Evolutionary conservation across 2,888 invertebrate species (phyloP).

Genomic region (Dynastes hyllus): DNA sequence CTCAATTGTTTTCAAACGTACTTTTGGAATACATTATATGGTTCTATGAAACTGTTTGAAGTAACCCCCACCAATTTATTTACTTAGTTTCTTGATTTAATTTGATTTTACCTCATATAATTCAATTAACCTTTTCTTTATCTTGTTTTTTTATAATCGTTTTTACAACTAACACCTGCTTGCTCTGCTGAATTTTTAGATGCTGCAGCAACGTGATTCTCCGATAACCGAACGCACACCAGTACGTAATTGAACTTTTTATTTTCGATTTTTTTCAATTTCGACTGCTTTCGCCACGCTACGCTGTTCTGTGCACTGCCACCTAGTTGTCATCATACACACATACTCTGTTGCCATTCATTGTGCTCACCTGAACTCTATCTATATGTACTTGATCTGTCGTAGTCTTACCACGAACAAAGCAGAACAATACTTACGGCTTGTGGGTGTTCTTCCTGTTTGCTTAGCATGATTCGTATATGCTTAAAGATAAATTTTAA

Average conservation of each 20-base stretch:
- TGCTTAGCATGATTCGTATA: constrained; percentile 7
- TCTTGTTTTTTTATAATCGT: constrained; percentile 34
- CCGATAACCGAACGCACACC: constrained; percentile 70
- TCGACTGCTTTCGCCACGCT: constrained; percentile 47
- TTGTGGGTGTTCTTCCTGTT: constrained; percentile 13
- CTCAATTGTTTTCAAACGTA: no score
- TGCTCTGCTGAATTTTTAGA: constrained; percentile 66
- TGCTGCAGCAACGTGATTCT: constrained; percentile 37
- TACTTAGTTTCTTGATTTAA: constrained; percentile 57
- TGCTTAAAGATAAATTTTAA: background rate
- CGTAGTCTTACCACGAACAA: no score
- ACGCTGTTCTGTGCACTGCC: constrained; percentile 39
- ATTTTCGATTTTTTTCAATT: constrained; percentile 62
- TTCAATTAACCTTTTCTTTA: background rate
- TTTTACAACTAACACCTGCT: constrained; percentile 75
- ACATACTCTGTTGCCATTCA: no score
- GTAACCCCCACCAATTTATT: background rate
- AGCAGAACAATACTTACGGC: background rate
- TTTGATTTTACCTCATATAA: background rate
- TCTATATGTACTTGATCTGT: background rate
- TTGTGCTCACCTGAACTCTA: background rate
- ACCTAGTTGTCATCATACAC: constrained; percentile 21
- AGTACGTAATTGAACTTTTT: constrained; percentile 73
- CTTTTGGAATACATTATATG: no score
- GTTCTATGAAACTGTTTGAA: no score